Evolutionary conservation across 1,140 invertebrate species (phyloP), one percentile per base, ranked within the genome.

Genomic region (Scaptomyza pallida): DNA sequence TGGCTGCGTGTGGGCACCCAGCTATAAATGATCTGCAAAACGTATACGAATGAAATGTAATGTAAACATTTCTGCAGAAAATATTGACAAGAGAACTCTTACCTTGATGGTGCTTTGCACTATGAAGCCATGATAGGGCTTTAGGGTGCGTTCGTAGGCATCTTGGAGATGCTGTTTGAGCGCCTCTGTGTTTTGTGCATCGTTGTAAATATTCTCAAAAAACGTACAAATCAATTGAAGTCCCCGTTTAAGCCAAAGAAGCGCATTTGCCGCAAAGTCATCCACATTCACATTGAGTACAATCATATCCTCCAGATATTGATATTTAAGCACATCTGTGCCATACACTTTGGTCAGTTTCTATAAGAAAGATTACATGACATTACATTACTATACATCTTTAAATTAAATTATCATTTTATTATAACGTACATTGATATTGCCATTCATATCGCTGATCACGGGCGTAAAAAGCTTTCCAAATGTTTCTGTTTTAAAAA

Each of bases 361-460:
- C 95, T 95, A 70, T 10, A 3, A 1, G 3, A 90, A 82, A 12
- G 23, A 35, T 10, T 12, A 10, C 12, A 9, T 30, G 5, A 30
- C 26, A 30, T 30, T 21, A 2, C 4, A 30, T 30, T 9, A 33
- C 16, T 9, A 19, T 26, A n/a, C n/a, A n/a, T n/a, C n/a, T n/a
- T n/a, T n/a, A n/a, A n/a, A n/a, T n/a, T n/a, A n/a, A 0, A 30
- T 50, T 30, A 9, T 21, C 26, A 35, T 8, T 13, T 15, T 9
- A 10, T 43, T 10, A 21, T 21, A 15, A 62, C 77, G 80, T 93
- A 95, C 95, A 80, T 94, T 93, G 77, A 96, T 94, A 90, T 96
- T 96, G 77, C 93, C 94, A 90, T 94, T 93, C 93, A 96, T 95
- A 78, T 96, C 95, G 91, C 93, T 93, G 81, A 94, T 94, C 16